phyloP scores from a whole-genome alignment of 2,113 vertebrate genomes.

The Myrmophylax atrothorax region DNA sequence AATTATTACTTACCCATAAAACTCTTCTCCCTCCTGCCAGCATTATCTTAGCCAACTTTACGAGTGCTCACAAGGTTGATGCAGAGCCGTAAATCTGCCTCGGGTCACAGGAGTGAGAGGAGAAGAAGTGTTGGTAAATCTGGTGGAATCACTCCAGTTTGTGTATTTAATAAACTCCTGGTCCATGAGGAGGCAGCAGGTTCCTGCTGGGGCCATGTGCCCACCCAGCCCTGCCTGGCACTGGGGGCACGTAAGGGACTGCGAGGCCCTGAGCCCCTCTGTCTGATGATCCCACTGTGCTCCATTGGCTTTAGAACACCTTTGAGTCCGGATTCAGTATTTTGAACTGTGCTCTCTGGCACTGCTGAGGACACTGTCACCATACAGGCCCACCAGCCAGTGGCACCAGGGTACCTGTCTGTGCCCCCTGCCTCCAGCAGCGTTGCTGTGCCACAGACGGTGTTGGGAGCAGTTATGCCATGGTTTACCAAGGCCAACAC shows the following conservation, averaged over 20 bases:
- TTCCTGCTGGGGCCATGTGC: accelerated
- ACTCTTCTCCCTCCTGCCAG: conserved; percentile 65
- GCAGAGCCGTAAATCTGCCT: conserved; percentile 66
- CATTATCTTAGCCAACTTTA: conserved; percentile 72
- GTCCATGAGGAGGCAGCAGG: neutral
- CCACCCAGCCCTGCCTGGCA: neutral
- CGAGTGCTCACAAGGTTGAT: conserved; percentile 70
- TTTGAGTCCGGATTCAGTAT: neutral
- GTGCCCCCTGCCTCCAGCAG: accelerated
- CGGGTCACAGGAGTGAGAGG: conserved; percentile 55
- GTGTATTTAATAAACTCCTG: conserved; percentile 69
- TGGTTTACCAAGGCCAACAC: accelerated
- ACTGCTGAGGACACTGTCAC: neutral
- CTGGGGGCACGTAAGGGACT: accelerated
- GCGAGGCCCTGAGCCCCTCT: accelerated
- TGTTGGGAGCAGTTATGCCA: accelerated
- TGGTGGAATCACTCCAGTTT: conserved; percentile 49
- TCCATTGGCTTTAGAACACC: neutral
- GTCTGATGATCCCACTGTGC: accelerated
- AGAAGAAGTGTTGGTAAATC: conserved; percentile 71
- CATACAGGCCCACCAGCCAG: neutral
- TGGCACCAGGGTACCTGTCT: accelerated
- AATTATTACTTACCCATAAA: conserved; percentile 69
- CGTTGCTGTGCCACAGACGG: accelerated
- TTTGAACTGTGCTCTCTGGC: neutral